phyloP scores from a whole-genome alignment of 2,113 vertebrate species.

The Microcebus ravelobensis region DNA sequence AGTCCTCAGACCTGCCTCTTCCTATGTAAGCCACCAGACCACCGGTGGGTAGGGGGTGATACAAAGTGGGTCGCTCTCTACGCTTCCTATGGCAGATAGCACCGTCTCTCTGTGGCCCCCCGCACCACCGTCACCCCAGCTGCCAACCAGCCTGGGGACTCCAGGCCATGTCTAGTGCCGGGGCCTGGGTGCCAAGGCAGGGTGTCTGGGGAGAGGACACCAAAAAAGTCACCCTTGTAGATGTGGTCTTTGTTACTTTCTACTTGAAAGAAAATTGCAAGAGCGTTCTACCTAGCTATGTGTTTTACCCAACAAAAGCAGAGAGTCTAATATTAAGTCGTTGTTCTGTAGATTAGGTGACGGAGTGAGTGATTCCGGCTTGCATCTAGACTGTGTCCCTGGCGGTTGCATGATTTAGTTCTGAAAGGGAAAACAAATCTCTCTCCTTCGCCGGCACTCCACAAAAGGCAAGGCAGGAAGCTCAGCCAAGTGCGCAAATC shows the following conservation, averaged over 20 bases:
- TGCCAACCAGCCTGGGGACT: not conserved
- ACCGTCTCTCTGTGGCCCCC: not conserved
- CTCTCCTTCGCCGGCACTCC: not conserved
- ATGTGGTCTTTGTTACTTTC: not conserved
- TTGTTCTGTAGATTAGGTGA: not conserved
- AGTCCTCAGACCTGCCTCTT: not conserved
- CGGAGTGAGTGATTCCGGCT: not conserved
- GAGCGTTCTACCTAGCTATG: not conserved
- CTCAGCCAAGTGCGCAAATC: not conserved
- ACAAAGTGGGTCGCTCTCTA: not conserved
- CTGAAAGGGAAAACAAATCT: slow-evolving; percentile 15
- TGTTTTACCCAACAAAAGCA: not conserved
- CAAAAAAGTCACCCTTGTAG: not conserved
- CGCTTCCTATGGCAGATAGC: not conserved
- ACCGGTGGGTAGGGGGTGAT: not conserved
- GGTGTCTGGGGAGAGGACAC: not conserved
- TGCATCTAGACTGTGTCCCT: not conserved
- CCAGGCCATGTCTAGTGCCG: not conserved
- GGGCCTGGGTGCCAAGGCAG: not conserved
- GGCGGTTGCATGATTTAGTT: not conserved
- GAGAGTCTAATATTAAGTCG: not conserved
- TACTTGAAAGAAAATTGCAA: not conserved
- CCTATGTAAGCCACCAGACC: not conserved
- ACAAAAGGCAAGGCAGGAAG: not conserved
- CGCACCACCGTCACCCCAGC: fast-evolving